Conservation (phyloP, 2,888 invertebrate species). For the Hyppa rectilinea region DNA sequence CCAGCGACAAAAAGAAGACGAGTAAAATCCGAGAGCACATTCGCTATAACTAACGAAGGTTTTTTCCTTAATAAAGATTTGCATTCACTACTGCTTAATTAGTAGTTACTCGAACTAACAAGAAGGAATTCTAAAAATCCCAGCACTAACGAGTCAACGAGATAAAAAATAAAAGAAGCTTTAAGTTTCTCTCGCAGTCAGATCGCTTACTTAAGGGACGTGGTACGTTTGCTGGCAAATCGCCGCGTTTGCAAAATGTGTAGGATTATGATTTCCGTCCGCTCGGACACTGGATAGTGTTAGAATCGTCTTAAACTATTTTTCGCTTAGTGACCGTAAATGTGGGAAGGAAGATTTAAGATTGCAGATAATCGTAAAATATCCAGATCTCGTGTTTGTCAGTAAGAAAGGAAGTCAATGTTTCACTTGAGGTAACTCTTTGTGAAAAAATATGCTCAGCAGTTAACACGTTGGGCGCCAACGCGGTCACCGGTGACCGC, state of each 20-base stretch:
- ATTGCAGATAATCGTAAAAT: neutral
- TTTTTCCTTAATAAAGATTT: slow-evolving; percentile 60
- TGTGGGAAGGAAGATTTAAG: neutral
- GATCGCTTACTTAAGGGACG: slow-evolving; percentile 48
- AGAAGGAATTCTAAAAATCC: slow-evolving; percentile 50
- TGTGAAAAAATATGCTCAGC: neutral
- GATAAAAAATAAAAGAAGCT: slow-evolving; percentile 31
- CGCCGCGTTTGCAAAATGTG: slow-evolving; percentile 56
- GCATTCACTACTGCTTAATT: slow-evolving; percentile 60
- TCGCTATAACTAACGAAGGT: slow-evolving; percentile 31
- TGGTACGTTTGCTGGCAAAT: slow-evolving; percentile 48
- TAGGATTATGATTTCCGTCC: slow-evolving; percentile 60
- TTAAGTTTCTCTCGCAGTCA: slow-evolving; percentile 11
- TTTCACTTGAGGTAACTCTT: neutral
- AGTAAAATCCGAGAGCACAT: slow-evolving; percentile 19
- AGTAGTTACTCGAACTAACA: slow-evolving; percentile 51
- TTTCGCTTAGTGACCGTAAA: slow-evolving; percentile 20
- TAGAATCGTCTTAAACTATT: slow-evolving; percentile 37
- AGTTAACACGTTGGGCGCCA: too few species aligned
- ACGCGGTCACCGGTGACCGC: too few species aligned
- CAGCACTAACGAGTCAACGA: slow-evolving; percentile 49
- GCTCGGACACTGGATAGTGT: slow-evolving; percentile 44
- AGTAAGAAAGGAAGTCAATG: neutral
- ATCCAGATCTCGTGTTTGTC: neutral
- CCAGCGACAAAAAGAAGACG: too few species aligned